Evolutionary conservation across 2,888 invertebrate species (phyloP).

Genomic region (Acholoe squamosa): DNA sequence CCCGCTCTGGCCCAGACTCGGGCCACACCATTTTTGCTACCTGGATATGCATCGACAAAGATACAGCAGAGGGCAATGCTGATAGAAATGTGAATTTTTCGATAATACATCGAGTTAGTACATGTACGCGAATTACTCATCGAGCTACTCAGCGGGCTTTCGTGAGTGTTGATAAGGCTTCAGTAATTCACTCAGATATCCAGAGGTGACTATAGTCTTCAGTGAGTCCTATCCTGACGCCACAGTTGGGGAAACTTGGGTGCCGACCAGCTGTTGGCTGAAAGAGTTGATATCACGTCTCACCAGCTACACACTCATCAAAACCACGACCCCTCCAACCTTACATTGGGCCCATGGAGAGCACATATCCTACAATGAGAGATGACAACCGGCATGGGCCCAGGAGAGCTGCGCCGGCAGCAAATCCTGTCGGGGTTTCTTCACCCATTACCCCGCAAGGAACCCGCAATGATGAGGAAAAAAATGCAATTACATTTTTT

Average conservation of each 20-base stretch:
- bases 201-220: too few relatives aligned
- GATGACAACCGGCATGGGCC: background rate
- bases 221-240: too few relatives aligned
- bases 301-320: background rate
- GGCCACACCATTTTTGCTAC: too few relatives aligned
- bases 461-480: conserved; percentile 28
- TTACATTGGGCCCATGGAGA: background rate
- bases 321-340: conserved; percentile 24
- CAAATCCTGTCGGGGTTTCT: background rate
- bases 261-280: conserved; percentile 38
- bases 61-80: too few relatives aligned
- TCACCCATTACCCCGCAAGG: background rate
- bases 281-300: conserved; percentile 44
- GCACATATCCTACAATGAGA: background rate
- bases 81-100: too few relatives aligned
- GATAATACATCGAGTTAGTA: too few relatives aligned
- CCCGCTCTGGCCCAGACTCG: too few relatives aligned
- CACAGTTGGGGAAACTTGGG: background rate
- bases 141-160: too few relatives aligned
- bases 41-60: too few relatives aligned
- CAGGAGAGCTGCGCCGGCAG: background rate
- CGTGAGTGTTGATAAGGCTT: too few relatives aligned
- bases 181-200: too few relatives aligned
- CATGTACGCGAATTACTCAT: too few relatives aligned
- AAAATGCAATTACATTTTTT: conserved; percentile 17